Percentiles rank a stretch among this genome's conserved stretches.
These are phyloP conservation scores for Henricia sp. DNA, from an alignment of 53 echinoderm and acorn worm genomes.

Conservation along the genomic window DNA sequence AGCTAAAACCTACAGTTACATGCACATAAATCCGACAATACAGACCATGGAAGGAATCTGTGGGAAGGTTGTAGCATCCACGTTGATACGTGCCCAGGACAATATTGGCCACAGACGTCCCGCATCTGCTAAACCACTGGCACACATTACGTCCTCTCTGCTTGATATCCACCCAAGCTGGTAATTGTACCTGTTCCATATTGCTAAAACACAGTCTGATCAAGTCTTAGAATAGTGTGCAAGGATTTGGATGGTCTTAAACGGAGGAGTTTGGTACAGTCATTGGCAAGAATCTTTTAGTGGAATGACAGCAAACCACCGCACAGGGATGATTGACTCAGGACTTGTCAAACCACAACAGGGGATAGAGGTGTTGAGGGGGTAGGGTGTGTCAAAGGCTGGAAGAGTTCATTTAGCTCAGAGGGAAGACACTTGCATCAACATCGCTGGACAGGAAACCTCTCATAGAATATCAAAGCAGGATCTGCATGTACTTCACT, in stretches of 20 bases:
- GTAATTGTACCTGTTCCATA: constrained; percentile 26
- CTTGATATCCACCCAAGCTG: constrained; percentile 44
- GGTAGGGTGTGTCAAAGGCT: too few relatives aligned
- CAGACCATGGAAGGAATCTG: constrained; percentile 60
- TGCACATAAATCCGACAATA: not conserved
- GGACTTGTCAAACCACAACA: too few relatives aligned
- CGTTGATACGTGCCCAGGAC: constrained; percentile 77
- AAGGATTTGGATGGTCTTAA: not conserved
- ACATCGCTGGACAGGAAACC: too few relatives aligned
- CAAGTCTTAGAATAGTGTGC: not conserved
- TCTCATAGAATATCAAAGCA: too few relatives aligned
- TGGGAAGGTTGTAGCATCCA: constrained; percentile 72
- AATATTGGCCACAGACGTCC: constrained; percentile 69
- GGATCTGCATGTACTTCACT: too few relatives aligned
- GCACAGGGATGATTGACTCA: too few relatives aligned
- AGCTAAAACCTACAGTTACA: not conserved
- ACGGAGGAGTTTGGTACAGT: too few relatives aligned
- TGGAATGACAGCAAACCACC: too few relatives aligned
- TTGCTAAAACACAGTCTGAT: not conserved
- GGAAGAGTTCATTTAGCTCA: too few relatives aligned
- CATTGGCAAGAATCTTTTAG: too few relatives aligned
- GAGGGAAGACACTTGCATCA: too few relatives aligned
- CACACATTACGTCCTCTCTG: constrained; percentile 51
- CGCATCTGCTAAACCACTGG: constrained; percentile 72
- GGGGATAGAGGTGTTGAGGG: too few relatives aligned